Conservation (phyloP, 37 sponge, comb jelly and placozoan genomes). For the Agelas oroides region DNA sequence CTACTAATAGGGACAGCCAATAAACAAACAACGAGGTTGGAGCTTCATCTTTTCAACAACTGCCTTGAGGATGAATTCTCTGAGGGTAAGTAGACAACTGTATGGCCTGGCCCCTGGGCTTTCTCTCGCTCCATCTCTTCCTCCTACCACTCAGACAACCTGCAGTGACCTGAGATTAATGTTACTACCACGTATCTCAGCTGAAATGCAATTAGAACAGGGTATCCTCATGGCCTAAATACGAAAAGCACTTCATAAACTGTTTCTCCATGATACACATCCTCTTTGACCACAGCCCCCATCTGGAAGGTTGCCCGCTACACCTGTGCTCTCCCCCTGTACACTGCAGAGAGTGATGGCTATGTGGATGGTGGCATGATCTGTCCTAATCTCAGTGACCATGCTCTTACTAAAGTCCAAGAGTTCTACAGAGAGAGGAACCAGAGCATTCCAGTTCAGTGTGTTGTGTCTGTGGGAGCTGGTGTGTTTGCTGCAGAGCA, state of each 20-base stretch:
- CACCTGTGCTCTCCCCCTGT: conserved; percentile 45
- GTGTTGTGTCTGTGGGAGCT: conserved; percentile 26
- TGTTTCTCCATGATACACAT: too few relatives aligned
- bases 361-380: conserved; percentile 24
- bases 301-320: conserved; percentile 66
- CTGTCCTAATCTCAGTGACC: conserved; percentile 27
- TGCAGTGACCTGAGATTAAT: too few relatives aligned
- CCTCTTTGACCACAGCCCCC: conserved; percentile 5
- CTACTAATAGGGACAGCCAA: conserved; percentile 46
- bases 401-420: conserved; percentile 30
- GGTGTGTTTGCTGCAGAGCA: background rate
- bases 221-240: too few relatives aligned
- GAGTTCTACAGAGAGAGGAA: conserved; percentile 9
- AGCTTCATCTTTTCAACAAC: conserved; percentile 58
- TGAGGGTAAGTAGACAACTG: background rate
- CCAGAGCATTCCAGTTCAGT: background rate
- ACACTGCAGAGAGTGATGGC: conserved; percentile 40
- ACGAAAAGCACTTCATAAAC: too few relatives aligned
- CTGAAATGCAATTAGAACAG: too few relatives aligned
- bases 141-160: too few relatives aligned
- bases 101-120: background rate
- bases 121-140: too few relatives aligned
- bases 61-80: conserved; percentile 33
- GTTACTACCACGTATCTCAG: too few relatives aligned
- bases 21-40: conserved; percentile 39